Percentiles rank a stretch among this genome's conserved stretches.
Evolutionary conservation across 1,140 invertebrate species (phyloP).

Genomic region (Lineus longissimus): DNA sequence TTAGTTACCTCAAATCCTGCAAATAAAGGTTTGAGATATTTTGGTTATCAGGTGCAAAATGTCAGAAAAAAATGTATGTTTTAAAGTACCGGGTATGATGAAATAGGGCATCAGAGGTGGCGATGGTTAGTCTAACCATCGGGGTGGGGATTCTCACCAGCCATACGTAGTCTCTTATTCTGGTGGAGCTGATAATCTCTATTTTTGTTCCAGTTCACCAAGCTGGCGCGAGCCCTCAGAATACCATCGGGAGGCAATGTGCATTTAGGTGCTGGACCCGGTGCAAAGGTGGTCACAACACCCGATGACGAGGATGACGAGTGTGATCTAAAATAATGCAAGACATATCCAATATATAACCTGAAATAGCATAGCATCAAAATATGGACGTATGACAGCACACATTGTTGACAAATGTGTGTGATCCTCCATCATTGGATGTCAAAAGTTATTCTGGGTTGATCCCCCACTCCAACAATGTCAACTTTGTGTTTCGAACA

Average conservation of each 20-base stretch:
- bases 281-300: neutral
- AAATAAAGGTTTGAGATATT: neutral
- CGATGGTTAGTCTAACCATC: too few relatives aligned
- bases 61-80: neutral
- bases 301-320: neutral
- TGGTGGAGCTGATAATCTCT: neutral
- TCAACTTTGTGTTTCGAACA: too few relatives aligned
- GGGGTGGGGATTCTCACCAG: too few relatives aligned
- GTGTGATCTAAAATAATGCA: neutral
- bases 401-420: too few relatives aligned
- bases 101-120: too few relatives aligned
- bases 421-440: too few relatives aligned
- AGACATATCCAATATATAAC: too few relatives aligned
- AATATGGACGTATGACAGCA: too few relatives aligned
- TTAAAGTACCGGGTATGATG: neutral
- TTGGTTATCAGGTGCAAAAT: neutral
- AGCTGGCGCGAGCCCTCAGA: constrained; percentile 69
- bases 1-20: neutral
- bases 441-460: too few relatives aligned
- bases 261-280: neutral
- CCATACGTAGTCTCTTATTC: too few relatives aligned
- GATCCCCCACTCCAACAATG: too few relatives aligned
- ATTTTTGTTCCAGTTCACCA: constrained; percentile 62
- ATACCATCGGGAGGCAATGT: constrained; percentile 29
- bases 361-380: too few relatives aligned